Conservation (phyloP, 2,113 vertebrate genomes). For the Oreochromis tanganicae region DNA sequence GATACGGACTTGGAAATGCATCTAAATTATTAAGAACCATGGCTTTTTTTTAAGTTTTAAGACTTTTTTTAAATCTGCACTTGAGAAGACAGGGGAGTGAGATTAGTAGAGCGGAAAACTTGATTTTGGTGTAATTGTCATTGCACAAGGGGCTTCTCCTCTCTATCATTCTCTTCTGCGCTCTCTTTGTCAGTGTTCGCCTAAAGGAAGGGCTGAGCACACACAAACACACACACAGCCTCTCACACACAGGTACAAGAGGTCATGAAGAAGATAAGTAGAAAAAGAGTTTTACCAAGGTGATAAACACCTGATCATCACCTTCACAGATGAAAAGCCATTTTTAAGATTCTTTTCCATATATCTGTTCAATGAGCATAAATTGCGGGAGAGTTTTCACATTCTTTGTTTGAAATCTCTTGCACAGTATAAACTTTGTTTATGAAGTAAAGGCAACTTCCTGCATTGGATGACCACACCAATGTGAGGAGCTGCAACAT, state of each 20-base stretch:
- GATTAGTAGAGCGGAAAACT: neutral
- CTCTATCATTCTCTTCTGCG: neutral
- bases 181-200: neutral
- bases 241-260: neutral
- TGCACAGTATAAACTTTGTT: neutral
- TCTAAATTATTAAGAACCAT: neutral
- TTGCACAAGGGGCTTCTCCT: neutral
- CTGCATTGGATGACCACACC: neutral
- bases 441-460: neutral
- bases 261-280: neutral
- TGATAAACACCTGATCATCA: neutral
- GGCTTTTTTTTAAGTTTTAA: neutral
- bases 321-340: neutral
- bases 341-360: neutral
- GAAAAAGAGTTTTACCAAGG: neutral
- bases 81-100: neutral
- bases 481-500: neutral
- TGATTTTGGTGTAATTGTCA: neutral
- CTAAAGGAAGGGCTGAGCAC: neutral
- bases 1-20: neutral
- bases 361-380: neutral
- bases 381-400: neutral
- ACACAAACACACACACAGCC: neutral
- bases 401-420: neutral
- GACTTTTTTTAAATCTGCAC: neutral